Evolutionary conservation across 2,797 vertebrate genomes (phyloP).

Genomic region (Poliocrania exsul): DNA sequence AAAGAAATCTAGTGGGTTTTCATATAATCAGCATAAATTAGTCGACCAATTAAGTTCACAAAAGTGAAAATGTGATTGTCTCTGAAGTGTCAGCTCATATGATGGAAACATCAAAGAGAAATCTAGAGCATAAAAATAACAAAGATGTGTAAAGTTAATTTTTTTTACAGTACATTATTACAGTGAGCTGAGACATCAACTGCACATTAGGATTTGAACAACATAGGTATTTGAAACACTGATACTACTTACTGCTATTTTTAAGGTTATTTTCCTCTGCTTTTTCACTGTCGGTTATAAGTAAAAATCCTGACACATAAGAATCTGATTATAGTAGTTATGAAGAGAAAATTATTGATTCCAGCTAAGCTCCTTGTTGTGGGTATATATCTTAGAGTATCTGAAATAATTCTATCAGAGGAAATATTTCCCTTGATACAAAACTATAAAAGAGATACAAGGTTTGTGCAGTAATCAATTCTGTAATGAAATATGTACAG

Average conservation of each 20-base stretch:
- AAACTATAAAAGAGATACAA: not conserved
- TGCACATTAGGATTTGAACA: not conserved
- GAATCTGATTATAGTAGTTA: not conserved
- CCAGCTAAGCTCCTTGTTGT: not conserved
- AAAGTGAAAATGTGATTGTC: not conserved
- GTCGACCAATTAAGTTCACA: not conserved
- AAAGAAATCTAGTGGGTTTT: not conserved
- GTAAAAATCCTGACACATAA: not conserved
- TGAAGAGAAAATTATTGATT: not conserved
- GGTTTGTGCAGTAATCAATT: not conserved
- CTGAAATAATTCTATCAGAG: not conserved
- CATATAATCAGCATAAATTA: not conserved
- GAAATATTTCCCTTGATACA: not conserved
- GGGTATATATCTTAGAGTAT: not conserved
- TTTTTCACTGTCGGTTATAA: not conserved
- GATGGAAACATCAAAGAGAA: not conserved
- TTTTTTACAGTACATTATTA: not conserved
- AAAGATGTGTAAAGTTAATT: not conserved
- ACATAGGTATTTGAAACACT: not conserved
- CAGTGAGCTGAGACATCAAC: not conserved
- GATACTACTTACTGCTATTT: not conserved
- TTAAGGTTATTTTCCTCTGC: not conserved
- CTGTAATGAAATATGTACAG: not conserved
- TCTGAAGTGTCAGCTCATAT: not conserved
- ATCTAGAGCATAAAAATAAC: not conserved